Percentiles rank a stretch among this genome's conserved stretches.
phyloP scores from a whole-genome alignment of 37 sponge, comb jelly and placozoan species.

The Petrosia ficiformis region DNA sequence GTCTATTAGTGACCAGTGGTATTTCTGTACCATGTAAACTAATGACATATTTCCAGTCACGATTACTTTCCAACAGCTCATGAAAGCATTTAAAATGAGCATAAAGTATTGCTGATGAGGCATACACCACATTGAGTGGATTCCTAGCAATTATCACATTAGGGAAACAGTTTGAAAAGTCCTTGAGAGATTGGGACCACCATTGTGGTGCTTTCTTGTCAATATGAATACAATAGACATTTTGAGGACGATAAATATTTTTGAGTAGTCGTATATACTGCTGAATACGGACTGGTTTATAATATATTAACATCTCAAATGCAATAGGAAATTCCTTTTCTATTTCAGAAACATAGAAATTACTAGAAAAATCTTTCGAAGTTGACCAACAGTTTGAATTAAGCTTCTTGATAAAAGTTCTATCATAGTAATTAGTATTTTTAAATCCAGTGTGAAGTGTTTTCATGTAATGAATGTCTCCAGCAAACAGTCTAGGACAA shows the following conservation, averaged over 20 bases:
- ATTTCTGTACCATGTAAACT: neutral
- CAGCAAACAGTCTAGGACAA: no score
- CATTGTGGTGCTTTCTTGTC: conserved; percentile 2
- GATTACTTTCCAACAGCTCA: neutral
- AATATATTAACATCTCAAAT: neutral
- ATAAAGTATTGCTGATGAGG: neutral
- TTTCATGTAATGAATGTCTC: no score
- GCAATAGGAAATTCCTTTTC: neutral
- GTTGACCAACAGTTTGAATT: neutral
- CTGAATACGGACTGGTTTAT: neutral
- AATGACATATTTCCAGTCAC: neutral
- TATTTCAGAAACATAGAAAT: neutral
- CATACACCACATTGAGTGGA: neutral
- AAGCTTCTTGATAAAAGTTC: neutral
- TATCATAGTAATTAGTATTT: no score
- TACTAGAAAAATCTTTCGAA: neutral
- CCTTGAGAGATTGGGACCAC: neutral
- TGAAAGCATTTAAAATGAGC: neutral
- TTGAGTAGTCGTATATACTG: neutral
- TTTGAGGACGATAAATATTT: neutral
- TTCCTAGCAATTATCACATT: neutral
- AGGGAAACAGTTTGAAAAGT: neutral
- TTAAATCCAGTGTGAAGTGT: no score
- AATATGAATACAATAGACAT: conserved; percentile 1
- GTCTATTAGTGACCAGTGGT: neutral